Base-by-base conservation (phyloP, 2,113 vertebrate genomes). In the Macaca mulatta region DNA sequence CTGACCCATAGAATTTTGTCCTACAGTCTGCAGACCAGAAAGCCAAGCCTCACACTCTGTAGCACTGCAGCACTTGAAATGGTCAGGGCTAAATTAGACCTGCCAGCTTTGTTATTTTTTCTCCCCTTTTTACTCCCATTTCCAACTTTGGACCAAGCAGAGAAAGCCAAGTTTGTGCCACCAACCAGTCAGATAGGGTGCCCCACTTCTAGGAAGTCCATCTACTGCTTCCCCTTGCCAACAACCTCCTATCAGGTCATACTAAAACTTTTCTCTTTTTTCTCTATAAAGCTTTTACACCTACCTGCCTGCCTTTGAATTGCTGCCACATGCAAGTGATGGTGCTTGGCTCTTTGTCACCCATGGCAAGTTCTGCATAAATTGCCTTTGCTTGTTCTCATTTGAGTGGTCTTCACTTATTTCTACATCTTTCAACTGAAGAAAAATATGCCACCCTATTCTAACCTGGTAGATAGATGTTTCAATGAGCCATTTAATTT, bases 401-500 rank as follows among this genome's bases (percentile, higher is more conserved):
- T 81, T 64, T 69, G 25, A 8, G 16, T 40, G 16, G 4, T 77
- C 13, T 84, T 80, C 9, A 84, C 72, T 80, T 89, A 14, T 72
- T 59, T 18, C 25, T 40, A 18, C 27, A 8, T 7, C 6, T 50
- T 23, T 81, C 8, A 95, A 5, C 7, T 79, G 10, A 27, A 97
- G 30, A 57, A 92, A 95, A 75, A 23, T 48, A 74, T 22, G 9
- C 11, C 43, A 81, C 3, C 1, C 7, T 16, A 61, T 55, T 77
- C 13, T 38, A 77, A 57, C 16, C 48, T 89, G 27, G 14, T 30
- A 40, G 88, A 89, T 89, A 35, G 8, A 38, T 78, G 48, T 88
- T 95, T 95, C 32, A 90, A 6, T 50, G 52, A 79, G 55, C 18
- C 45, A 72, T 55, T 89, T 95, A 87, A 80, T 85, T 72, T 92